Conservation (phyloP, 2,888 invertebrate species). For the Nymphalis polychloros region DNA sequence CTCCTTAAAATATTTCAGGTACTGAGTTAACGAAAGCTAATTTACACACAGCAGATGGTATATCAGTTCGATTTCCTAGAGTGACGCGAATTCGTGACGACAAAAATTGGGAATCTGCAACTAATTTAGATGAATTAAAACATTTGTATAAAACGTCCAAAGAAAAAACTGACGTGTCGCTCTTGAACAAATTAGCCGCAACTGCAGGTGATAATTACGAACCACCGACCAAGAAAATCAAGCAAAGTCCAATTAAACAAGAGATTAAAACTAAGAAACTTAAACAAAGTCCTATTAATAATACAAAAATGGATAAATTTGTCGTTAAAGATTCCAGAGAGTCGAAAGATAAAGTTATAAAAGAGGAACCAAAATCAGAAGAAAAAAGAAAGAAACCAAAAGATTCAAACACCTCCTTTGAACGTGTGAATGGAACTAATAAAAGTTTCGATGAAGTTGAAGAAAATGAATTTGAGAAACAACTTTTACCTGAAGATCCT, state of each 20-base stretch:
- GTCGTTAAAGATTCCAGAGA: slow-evolving; percentile 33
- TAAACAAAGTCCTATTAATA: slow-evolving; percentile 20
- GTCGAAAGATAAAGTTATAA: slow-evolving; percentile 31
- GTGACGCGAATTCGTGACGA: slow-evolving; percentile 91
- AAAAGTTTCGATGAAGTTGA: slow-evolving; percentile 33
- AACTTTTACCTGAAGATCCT: slow-evolving; percentile 57
- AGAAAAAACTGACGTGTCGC: slow-evolving; percentile 82
- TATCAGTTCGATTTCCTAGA: slow-evolving; percentile 96
- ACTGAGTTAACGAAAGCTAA: slow-evolving; percentile 90
- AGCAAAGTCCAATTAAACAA: slow-evolving; percentile 50
- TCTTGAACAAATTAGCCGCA: slow-evolving; percentile 75
- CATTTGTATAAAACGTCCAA: slow-evolving; percentile 86
- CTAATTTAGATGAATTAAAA: slow-evolving; percentile 87
- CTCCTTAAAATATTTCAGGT: slow-evolving; percentile 61
- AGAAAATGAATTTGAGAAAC: slow-evolving; percentile 36
- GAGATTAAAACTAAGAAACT: slow-evolving; percentile 28
- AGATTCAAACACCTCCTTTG: not conserved
- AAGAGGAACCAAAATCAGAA: slow-evolving; percentile 18
- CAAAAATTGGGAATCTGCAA: slow-evolving; percentile 92
- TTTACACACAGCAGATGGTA: slow-evolving; percentile 95
- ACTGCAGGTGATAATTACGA: slow-evolving; percentile 49
- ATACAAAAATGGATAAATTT: slow-evolving; percentile 37
- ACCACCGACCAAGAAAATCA: slow-evolving; percentile 58
- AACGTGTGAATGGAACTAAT: slow-evolving; percentile 12
- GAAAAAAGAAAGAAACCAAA: slow-evolving; percentile 15